Conservation (phyloP, 2,113 vertebrate genomes). For the Pseudonaja textilis region DNA sequence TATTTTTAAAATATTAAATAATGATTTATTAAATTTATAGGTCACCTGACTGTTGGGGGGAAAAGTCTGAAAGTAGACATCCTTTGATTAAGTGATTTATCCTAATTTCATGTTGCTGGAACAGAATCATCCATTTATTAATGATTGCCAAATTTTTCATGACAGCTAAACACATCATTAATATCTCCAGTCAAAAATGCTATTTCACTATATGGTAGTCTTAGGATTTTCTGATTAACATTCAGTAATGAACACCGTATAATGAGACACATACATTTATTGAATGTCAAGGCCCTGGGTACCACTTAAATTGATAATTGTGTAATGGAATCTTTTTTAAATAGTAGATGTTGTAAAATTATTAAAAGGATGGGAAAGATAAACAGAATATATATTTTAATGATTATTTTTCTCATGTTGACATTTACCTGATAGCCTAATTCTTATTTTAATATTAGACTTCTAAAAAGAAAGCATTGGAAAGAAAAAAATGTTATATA, state of each 20-base stretch:
- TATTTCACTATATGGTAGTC: slow-evolving; percentile 50
- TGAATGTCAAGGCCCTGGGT: slow-evolving; percentile 52
- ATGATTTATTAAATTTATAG: not conserved
- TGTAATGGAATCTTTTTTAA: slow-evolving; percentile 48
- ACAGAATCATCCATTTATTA: slow-evolving; percentile 50
- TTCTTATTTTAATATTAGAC: slow-evolving; percentile 6
- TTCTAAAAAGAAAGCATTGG: not conserved
- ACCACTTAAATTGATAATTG: slow-evolving; percentile 49
- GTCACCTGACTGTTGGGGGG: not conserved
- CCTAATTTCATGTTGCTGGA: slow-evolving; percentile 47
- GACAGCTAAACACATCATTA: slow-evolving; percentile 58
- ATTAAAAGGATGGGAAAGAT: slow-evolving; percentile 20
- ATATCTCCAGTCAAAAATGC: slow-evolving; percentile 50
- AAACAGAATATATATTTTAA: slow-evolving; percentile 36
- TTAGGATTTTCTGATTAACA: slow-evolving; percentile 48
- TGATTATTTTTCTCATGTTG: not conserved
- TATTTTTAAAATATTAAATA: slow-evolving; percentile 1
- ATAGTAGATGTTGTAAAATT: slow-evolving; percentile 46
- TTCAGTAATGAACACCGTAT: slow-evolving; percentile 26
- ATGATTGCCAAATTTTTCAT: slow-evolving; percentile 46
- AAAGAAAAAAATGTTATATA: slow-evolving; percentile 14
- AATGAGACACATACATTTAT: slow-evolving; percentile 49
- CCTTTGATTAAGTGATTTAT: slow-evolving; percentile 32
- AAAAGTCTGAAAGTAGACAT: not conserved
- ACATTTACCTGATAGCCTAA: not conserved